Evolutionary conservation across 2,888 invertebrate genomes (phyloP).

Genomic region (Apamea anceps): DNA sequence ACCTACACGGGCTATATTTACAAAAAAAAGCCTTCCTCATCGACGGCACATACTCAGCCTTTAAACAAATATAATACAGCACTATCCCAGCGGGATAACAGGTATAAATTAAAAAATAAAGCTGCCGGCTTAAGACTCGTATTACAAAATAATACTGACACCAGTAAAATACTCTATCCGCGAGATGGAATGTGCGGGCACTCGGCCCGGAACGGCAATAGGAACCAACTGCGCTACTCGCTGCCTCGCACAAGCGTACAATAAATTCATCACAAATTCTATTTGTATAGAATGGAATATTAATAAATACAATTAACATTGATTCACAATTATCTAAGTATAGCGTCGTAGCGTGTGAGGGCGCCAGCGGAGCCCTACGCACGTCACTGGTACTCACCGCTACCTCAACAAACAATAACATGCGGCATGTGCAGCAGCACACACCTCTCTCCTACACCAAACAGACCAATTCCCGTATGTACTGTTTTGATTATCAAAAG

Average conservation of each 20-base stretch:
- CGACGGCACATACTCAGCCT: slow-evolving; percentile 87
- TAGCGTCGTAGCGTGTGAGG: slow-evolving; percentile 70
- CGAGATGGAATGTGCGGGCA: slow-evolving; percentile 88
- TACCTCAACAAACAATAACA: slow-evolving; percentile 86
- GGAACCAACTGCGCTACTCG: slow-evolving; percentile 84
- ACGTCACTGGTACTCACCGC: slow-evolving; percentile 71
- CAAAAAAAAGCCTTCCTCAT: slow-evolving; percentile 87
- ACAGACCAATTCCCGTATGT: slow-evolving; percentile 67
- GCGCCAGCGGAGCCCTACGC: slow-evolving; percentile 62
- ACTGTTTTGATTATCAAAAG: slow-evolving; percentile 76
- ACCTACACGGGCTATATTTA: slow-evolving; percentile 90
- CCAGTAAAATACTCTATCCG: slow-evolving; percentile 88
- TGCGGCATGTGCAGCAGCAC: slow-evolving; percentile 72
- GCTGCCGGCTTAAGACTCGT: slow-evolving; percentile 89
- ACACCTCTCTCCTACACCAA: slow-evolving; percentile 66
- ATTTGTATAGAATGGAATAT: slow-evolving; percentile 85
- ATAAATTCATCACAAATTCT: slow-evolving; percentile 86
- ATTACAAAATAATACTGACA: slow-evolving; percentile 90
- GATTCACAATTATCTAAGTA: slow-evolving; percentile 82
- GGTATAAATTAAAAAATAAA: slow-evolving; percentile 90
- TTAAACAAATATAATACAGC: slow-evolving; percentile 90
- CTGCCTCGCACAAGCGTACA: slow-evolving; percentile 79
- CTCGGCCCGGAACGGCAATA: slow-evolving; percentile 78
- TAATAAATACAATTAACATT: slow-evolving; percentile 88
- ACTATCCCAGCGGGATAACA: slow-evolving; percentile 89